Percentiles rank a stretch among this genome's conserved stretches.
phyloP scores from a whole-genome alignment of 2,113 vertebrate species.

The Pedetes capensis region DNA sequence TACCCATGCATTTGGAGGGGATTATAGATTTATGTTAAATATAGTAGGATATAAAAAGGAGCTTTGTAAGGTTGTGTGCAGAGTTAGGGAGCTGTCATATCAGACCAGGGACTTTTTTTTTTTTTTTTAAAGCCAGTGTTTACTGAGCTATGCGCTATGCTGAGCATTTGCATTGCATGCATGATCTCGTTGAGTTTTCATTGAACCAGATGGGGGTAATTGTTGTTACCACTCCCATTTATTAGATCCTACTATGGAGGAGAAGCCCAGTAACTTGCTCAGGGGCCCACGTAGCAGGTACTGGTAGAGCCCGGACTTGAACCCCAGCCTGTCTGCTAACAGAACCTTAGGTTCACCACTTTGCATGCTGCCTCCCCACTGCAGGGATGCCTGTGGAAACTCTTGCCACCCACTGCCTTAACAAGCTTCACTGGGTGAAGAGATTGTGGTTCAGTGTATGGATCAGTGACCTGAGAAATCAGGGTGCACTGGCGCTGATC shows the following conservation, averaged over 20 bases:
- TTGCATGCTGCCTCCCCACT: not conserved
- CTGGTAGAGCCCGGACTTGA: not conserved
- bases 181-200: not conserved
- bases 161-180: not conserved
- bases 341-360: not conserved
- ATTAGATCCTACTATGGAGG: not conserved
- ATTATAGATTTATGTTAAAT: slow-evolving; percentile 73
- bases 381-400: not conserved
- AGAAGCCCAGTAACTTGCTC: not conserved
- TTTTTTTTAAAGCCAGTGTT: not conserved
- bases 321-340: not conserved
- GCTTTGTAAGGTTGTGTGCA: slow-evolving; percentile 39
- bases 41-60: slow-evolving; percentile 57
- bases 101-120: not conserved
- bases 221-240: not conserved
- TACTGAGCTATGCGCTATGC: not conserved
- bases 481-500: not conserved
- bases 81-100: slow-evolving; percentile 18
- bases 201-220: accelerated
- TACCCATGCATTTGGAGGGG: slow-evolving; percentile 61
- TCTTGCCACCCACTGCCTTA: not conserved
- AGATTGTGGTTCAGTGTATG: not conserved
- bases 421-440: not conserved
- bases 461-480: slow-evolving; percentile 42
- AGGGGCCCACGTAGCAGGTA: not conserved